Base-by-base conservation (phyloP, 2,797 vertebrate genomes). In the Acrossocheilus wenchowensis region DNA sequence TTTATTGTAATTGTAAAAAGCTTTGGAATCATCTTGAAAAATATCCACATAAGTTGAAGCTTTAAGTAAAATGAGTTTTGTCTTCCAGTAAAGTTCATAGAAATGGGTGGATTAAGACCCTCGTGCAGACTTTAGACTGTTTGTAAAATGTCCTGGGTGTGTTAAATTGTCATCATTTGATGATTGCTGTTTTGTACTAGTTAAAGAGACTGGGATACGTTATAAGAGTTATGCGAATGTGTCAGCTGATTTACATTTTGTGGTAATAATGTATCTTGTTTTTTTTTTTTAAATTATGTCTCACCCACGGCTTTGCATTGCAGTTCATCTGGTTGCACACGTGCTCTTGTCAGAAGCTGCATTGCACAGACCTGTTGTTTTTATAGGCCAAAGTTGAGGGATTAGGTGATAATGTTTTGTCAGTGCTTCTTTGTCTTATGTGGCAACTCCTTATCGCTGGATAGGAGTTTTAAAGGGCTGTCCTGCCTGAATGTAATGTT, bases 311-410 rank as follows among this genome's bases (percentile, higher is more conserved):
- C 39, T 34, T 48, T 83, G 57, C 30, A 52, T 84, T 84, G 17
- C 60, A 43, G 17, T 84, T 69, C 4, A 2, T 78, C 17, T 78
- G 23, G 15, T 34, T 54, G 11, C 62, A 43, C 15, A 26, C 9
- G 19, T 48, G 60, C 57, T 12, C 57, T 54, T 82, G 80, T 26
- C 50, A 72, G 68, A 72, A 54, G 80, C 39, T 77, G 57, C 9
- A 50, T 57, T 34, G 52, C 69, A 45, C 6, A 0, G 39, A 73
- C 41, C 26, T 64, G 57, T 52, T 66, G 41, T 54, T 66, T 85
- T 60, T 45, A 15, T 45, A 60, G 84, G 64, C 5, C 36, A 72
- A 72, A 72, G 75, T 79, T 79, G 50, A 85, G 60, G 23, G 83
- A 11, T 54, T 60, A 14, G n/a, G 21, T 68, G 30, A 41, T 68